Conservation (phyloP, 2,797 vertebrate genomes). For the Sarcophilus harrisii region DNA sequence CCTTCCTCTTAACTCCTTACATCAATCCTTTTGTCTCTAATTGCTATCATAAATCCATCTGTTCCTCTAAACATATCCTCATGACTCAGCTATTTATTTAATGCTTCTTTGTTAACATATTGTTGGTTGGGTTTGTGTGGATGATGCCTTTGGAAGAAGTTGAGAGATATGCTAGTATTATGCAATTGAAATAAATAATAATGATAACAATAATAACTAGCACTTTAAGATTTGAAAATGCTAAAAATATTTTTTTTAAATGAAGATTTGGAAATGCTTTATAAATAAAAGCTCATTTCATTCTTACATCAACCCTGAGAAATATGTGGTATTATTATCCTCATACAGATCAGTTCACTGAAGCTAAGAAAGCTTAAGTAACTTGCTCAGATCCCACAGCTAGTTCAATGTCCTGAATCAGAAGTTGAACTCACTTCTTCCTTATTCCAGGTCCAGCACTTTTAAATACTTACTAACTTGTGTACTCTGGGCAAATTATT, state of each 20-base stretch:
- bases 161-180: background rate
- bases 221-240: background rate
- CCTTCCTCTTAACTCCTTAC: background rate
- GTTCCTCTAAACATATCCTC: background rate
- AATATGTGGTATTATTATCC: background rate
- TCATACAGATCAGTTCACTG: background rate
- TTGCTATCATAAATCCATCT: background rate
- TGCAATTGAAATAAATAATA: background rate
- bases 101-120: background rate
- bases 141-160: background rate
- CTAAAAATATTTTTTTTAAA: background rate
- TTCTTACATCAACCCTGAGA: background rate
- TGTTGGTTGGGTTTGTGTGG: background rate
- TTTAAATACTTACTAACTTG: background rate
- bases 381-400: background rate
- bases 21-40: background rate
- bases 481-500: background rate
- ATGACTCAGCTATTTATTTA: background rate
- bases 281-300: background rate
- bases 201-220: background rate
- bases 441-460: background rate
- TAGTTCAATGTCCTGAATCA: background rate
- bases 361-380: background rate
- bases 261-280: too few species aligned
- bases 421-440: background rate